These are phyloP conservation scores for Pachyseris speciosa DNA, from an alignment of 64 coral and sea anemone genomes.

Conservation along the genomic window DNA sequence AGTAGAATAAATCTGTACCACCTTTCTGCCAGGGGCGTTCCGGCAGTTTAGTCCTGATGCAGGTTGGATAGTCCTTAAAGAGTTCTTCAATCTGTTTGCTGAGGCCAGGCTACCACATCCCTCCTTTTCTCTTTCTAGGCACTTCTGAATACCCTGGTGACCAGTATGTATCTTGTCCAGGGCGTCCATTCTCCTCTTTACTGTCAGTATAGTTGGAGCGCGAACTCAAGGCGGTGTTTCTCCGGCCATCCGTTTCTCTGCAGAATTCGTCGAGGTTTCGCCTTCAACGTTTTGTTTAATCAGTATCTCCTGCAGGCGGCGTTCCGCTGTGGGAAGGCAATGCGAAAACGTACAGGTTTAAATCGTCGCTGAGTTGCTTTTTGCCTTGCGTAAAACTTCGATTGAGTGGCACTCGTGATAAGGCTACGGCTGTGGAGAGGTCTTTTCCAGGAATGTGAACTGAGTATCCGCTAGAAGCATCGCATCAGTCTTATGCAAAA, in stretches of 20 bases:
- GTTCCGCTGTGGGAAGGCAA: constrained; percentile 23
- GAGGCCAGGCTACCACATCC: constrained; percentile 66
- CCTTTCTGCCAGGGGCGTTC: constrained; percentile 65
- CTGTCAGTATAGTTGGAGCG: constrained; percentile 17
- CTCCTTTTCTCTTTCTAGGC: constrained; percentile 36
- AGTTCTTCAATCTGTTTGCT: constrained; percentile 57
- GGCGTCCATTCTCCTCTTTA: constrained; percentile 42
- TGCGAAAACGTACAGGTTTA: constrained; percentile 17
- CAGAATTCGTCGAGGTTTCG: constrained; percentile 11
- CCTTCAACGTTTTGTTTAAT: constrained; percentile 16
- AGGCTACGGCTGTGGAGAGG: constrained; percentile 15
- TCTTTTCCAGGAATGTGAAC: constrained; percentile 34
- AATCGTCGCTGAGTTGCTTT: background rate
- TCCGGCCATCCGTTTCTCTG: constrained; percentile 30
- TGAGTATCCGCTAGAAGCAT: background rate
- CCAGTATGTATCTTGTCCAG: constrained; percentile 52
- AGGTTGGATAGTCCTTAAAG: constrained; percentile 17
- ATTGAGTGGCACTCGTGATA: constrained; percentile 42
- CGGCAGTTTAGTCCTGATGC: constrained; percentile 27
- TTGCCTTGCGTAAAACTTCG: background rate
- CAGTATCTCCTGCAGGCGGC: constrained; percentile 36
- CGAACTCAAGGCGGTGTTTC: constrained; percentile 11
- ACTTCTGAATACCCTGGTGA: constrained; percentile 60
- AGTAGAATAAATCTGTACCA: constrained; percentile 54
- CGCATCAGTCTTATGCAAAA: constrained; percentile 33